Base-by-base conservation (phyloP, 2,113 vertebrate species). In the Reinhardtius hippoglossoides region DNA sequence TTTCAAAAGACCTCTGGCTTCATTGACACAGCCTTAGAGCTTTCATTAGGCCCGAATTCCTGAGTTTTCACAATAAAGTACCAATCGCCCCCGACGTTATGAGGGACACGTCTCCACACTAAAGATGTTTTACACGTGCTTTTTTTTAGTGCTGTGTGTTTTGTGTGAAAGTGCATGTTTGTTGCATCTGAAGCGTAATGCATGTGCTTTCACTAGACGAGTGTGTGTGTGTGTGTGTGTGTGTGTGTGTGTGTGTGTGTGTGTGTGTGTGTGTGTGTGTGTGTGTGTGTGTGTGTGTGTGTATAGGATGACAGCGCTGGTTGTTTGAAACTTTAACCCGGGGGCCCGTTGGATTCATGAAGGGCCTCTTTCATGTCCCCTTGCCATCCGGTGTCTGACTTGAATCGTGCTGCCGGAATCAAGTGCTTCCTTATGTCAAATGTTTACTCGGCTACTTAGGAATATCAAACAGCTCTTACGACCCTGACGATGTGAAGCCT, bases 371-470 rank as follows among this genome's bases (percentile, higher is more conserved):
- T 92, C 84, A 90, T 82, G 89, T 87, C 74, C 74, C 74, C 55
- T 80, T 84, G 73, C 85, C 86, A 81, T 92, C 86, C 84, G 80
- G 77, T 83, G 84, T 78, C 81, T 67, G 82, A 81, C 85, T 88
- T 76, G 70, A 85, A 84, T 79, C 40, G 52, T 81, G 76, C 59
- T 48, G 74, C 63, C 65, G 68, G 77, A 89, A 89, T 92, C 88
- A 92, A 92, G 80, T 88, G 84, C 79, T 92, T 93, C 92, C 91
- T 93, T 90, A 88, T 93, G 92, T 78, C 82, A 83, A 86, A 76
- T 80, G 82, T 92, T 93, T 89, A 81, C 90, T 65, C 57, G 70
- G 78, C 60, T 65, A 56, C 86, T 89, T 87, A 80, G 83, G 75
- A 91, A 91, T 77, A 88, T 90, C 74, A 90, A 91, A 83, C 78